A percentile compares a stretch with the other conserved stretches of the same genome.
phyloP scores from a whole-genome alignment of 2,888 invertebrate species.

The Cataglyphis cursor region DNA sequence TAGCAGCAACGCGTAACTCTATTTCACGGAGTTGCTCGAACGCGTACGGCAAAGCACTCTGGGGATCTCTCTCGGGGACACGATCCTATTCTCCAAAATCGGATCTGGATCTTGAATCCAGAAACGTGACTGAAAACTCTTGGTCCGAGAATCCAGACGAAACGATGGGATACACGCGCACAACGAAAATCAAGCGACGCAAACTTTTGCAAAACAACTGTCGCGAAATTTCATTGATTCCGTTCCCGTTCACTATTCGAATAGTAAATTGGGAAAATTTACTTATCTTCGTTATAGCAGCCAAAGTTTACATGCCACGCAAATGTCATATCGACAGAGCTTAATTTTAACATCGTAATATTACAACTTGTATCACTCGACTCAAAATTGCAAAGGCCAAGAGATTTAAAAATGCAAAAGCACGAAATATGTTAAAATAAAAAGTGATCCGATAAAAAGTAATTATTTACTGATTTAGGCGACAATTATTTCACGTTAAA shows the following conservation, averaged over 20 bases:
- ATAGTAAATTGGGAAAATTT: constrained; percentile 57
- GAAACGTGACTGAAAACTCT: constrained; percentile 70
- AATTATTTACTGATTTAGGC: background rate
- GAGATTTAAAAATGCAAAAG: background rate
- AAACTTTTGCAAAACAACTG: constrained; percentile 49
- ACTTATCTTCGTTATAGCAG: constrained; percentile 56
- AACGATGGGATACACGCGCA: constrained; percentile 22
- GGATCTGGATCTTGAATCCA: constrained; percentile 70
- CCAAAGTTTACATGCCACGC: constrained; percentile 47
- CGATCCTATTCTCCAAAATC: constrained; percentile 64
- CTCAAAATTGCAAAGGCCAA: background rate
- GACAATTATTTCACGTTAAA: background rate
- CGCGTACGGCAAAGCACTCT: constrained; percentile 69
- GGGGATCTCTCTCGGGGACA: constrained; percentile 54
- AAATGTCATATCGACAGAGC: constrained; percentile 58
- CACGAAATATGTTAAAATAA: background rate
- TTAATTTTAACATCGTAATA: constrained; percentile 54
- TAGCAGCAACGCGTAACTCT: constrained; percentile 73
- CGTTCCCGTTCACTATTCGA: constrained; percentile 35
- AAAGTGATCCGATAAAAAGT: background rate
- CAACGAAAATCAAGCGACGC: constrained; percentile 48
- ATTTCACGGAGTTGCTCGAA: constrained; percentile 74
- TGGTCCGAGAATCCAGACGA: constrained; percentile 19
- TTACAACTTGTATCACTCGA: background rate
- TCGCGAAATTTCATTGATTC: constrained; percentile 52